These are phyloP conservation scores for Exephanes ischioxanthus DNA, from an alignment of 2,888 invertebrate genomes.

Conservation along the genomic window DNA sequence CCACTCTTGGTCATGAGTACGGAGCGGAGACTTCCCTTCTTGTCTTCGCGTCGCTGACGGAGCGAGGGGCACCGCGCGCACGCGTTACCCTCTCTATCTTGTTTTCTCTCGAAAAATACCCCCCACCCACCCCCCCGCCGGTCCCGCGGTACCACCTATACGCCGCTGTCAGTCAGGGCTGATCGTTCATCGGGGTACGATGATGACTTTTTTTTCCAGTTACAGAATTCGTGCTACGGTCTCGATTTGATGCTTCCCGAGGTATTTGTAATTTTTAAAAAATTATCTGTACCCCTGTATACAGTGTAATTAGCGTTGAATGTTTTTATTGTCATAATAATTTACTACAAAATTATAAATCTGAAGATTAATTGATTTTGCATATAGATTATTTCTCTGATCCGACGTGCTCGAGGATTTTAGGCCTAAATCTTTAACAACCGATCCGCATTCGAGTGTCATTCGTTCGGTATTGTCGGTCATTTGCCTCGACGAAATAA, in stretches of 20 bases:
- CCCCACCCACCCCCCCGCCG: constrained; percentile 74
- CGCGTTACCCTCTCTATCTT: constrained; percentile 67
- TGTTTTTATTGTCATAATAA: neutral
- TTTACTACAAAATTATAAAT: neutral
- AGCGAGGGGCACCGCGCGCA: constrained; percentile 43
- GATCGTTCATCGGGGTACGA: constrained; percentile 26
- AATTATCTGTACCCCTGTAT: neutral
- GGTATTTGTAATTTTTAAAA: neutral
- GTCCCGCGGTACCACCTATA: constrained; percentile 65
- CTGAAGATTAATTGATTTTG: neutral
- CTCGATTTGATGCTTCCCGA: neutral
- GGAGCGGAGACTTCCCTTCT: constrained; percentile 29
- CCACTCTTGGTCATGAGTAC: constrained; percentile 37
- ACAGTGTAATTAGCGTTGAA: neutral
- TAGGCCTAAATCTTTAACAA: constrained; percentile 38
- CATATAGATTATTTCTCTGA: neutral
- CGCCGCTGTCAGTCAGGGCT: constrained; percentile 42
- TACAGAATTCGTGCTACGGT: neutral
- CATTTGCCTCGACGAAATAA: constrained; percentile 35
- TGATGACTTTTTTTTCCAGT: constrained; percentile 16
- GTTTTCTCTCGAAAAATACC: constrained; percentile 76
- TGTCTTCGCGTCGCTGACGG: constrained; percentile 51
- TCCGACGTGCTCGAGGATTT: neutral
- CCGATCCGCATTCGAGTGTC: neutral
- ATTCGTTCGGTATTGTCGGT: neutral